These are phyloP conservation scores for Dexiosoma caninum DNA, from an alignment of 2,888 invertebrate species.

Conservation along the genomic window DNA sequence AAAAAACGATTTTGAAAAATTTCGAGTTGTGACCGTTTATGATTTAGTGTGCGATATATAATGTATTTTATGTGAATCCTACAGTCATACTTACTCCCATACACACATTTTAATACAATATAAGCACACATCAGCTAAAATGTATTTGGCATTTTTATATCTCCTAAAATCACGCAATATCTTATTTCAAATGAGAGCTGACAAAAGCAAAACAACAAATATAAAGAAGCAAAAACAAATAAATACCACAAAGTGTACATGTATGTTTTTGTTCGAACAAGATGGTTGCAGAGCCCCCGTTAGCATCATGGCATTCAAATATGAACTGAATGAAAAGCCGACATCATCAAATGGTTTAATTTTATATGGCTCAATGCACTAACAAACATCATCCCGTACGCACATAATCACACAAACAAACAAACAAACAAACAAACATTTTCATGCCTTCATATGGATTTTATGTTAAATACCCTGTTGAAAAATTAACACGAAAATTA, in stretches of 20 bases:
- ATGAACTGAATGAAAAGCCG: background rate
- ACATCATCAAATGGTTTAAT: background rate
- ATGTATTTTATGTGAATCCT: background rate
- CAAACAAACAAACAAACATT: background rate
- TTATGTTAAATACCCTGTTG: background rate
- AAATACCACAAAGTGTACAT: no score
- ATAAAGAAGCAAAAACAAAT: no score
- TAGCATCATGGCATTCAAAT: background rate
- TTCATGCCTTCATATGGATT: background rate
- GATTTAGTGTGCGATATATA: background rate
- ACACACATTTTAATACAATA: background rate
- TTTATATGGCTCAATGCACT: background rate
- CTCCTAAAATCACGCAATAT: conserved; percentile 6
- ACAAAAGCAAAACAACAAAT: no score
- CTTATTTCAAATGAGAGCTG: background rate
- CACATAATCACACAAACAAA: no score
- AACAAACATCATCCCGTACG: background rate
- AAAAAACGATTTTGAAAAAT: no score
- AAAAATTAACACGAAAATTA: conserved; percentile 28
- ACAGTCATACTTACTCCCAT: no score
- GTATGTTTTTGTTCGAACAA: background rate
- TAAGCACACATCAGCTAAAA: background rate
- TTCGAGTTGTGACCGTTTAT: no score
- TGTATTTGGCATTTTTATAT: no score
- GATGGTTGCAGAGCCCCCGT: background rate